Base-by-base conservation (phyloP, 2,113 vertebrate species). In the Rana temporaria region DNA sequence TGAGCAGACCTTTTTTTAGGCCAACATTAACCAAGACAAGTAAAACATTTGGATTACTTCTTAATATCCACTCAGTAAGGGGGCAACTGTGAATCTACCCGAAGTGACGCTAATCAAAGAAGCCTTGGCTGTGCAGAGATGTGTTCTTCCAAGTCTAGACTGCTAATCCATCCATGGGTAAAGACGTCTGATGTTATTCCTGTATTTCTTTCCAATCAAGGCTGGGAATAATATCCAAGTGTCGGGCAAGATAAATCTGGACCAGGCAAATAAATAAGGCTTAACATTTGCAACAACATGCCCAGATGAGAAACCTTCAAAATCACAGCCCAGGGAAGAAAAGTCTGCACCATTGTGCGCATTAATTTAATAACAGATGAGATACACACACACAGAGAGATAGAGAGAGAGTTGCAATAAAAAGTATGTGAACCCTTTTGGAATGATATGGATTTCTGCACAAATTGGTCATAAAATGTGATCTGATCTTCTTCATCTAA, bases 101-200 rank as follows among this genome's bases (percentile, higher is more conserved):
- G 81, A 78, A 64, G 73, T 53, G 69, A 88, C 85, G 80, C 63
- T 86, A 85, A 89, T 79, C 88, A 86, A 87, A 85, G 70, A 83
- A 84, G 73, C 69, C 83, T 79, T 74, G 79, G 84, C 72, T 85
- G 65, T 67, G 59, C 74, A 86, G 85, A 86, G 85, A 82, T 1
- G 1, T 9, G 68, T 52, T 84, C 85, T 52, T 85, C 81, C 73
- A 82, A 12, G 85, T 90, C 89, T 88, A 89, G 87, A 90, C 86
- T 87, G 30, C 65, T 90, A 91, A 89, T 87, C 88, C 74, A 0
- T 68, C 85, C 84, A 18, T 62, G 81, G 64, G 79, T 87, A 86
- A 88, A 87, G 85, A 86, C 75, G 85, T 71, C 82, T 68, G 85
- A 78, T 56, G 76, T 88, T 87, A 88, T 82, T 88, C 87, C 82